These are phyloP conservation scores for Passerina amoena DNA, from an alignment of 2,113 vertebrate genomes.

Conservation along the genomic window DNA sequence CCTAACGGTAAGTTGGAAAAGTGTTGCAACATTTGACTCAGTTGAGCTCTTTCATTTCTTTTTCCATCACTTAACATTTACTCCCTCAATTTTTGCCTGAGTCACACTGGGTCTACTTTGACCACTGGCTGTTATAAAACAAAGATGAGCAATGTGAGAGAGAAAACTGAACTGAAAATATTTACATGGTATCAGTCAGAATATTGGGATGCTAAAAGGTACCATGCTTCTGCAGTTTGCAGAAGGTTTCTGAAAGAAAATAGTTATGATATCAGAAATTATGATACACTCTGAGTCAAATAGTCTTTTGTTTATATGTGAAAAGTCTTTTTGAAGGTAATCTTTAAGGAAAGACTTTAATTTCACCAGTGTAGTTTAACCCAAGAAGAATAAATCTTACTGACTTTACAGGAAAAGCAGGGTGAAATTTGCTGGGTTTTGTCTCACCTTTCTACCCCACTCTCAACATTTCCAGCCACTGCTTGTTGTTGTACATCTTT, in stretches of 20 bases:
- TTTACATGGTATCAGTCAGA: background rate
- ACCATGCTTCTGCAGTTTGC: background rate
- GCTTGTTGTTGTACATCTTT: background rate
- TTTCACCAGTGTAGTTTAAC: background rate
- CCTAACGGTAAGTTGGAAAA: slow-evolving; percentile 83
- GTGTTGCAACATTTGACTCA: background rate
- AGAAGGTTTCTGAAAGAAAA: background rate
- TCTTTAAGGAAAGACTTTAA: background rate
- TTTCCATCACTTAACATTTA: background rate
- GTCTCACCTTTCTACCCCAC: background rate
- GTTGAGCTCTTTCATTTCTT: background rate
- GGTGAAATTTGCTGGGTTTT: background rate
- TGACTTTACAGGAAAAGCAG: background rate
- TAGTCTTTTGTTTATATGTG: background rate
- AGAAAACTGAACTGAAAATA: background rate
- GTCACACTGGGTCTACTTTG: background rate
- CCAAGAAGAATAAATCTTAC: background rate
- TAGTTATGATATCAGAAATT: background rate
- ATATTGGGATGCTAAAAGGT: background rate
- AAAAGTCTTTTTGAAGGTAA: background rate
- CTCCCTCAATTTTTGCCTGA: background rate
- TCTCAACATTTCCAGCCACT: background rate
- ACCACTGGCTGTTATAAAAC: background rate
- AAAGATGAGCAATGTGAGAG: background rate
- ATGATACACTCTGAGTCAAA: background rate